These are phyloP conservation scores for Desmophyllum pertusum DNA, from an alignment of 92 coral and sea anemone species.

Conservation along the genomic window DNA sequence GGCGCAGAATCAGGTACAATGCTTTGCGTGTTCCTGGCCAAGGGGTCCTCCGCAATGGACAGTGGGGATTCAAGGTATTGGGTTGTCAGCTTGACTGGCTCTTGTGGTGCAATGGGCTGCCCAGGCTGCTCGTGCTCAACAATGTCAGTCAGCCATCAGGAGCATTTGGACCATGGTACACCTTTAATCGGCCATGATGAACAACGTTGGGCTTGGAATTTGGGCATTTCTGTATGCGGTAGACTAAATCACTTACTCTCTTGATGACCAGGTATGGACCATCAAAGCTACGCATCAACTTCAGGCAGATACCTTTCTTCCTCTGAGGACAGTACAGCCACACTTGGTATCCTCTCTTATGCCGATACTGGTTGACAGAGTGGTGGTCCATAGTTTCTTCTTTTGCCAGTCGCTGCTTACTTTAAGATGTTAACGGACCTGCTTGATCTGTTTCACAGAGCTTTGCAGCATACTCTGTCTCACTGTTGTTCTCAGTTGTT, in stretches of 20 bases:
- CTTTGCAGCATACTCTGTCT: conserved; percentile 1
- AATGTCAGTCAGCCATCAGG: conserved; percentile 35
- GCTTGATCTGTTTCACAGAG: conserved; percentile 36
- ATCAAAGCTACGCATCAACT: conserved; percentile 19
- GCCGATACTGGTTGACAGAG: not conserved
- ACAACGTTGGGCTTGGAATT: conserved; percentile 49
- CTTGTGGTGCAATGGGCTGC: too few relatives aligned
- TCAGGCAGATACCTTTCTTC: conserved; percentile 41
- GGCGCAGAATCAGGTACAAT: too few relatives aligned
- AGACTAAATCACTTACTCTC: conserved; percentile 23
- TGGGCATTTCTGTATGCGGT: conserved; percentile 25
- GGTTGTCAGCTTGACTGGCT: too few relatives aligned
- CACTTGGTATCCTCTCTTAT: conserved; percentile 6
- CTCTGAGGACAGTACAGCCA: conserved; percentile 37
- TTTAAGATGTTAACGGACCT: conserved; percentile 9
- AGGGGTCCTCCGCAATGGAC: too few relatives aligned
- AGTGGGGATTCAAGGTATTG: too few relatives aligned
- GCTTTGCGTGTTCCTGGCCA: too few relatives aligned
- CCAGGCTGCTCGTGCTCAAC: too few relatives aligned
- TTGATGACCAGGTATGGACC: conserved; percentile 47
- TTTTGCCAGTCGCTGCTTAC: conserved; percentile 15
- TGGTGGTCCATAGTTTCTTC: conserved; percentile 25
- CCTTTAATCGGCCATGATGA: conserved; percentile 42
- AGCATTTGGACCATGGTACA: conserved; percentile 32
- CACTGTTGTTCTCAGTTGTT: not conserved